phyloP scores from a whole-genome alignment of 2,113 vertebrate species.

The Amphilophus citrinellus region DNA sequence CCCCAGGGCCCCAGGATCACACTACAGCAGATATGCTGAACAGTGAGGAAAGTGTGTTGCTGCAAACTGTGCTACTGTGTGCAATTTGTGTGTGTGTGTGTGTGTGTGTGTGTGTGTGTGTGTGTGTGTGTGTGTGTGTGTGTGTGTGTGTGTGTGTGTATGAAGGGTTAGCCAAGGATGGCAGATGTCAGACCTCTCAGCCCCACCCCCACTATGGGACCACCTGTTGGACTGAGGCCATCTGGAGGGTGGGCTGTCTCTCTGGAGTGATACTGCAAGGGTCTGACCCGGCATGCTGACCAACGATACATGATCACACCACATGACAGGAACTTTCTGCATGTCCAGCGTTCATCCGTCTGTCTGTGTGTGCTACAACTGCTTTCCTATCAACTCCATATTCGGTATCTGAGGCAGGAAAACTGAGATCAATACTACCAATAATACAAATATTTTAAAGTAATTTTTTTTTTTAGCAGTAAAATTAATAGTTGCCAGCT shows the following conservation, averaged over 20 bases:
- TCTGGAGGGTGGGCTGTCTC: conserved; percentile 70
- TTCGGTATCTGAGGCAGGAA: neutral
- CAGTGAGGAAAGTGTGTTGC: conserved; percentile 51
- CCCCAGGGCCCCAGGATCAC: conserved; percentile 48
- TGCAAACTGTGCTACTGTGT: conserved; percentile 31
- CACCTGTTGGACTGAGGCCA: conserved; percentile 83
- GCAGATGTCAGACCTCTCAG: conserved; percentile 82
- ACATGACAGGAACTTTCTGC: conserved; percentile 45
- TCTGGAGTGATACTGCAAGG: conserved; percentile 27
- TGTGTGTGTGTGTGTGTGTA: conserved; percentile 10
- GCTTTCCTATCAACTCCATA: neutral
- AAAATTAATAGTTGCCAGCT: neutral
- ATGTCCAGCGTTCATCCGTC: neutral
- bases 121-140: conserved; percentile 14
- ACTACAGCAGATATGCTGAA: conserved; percentile 40
- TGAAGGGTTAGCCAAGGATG: conserved; percentile 65
- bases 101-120: conserved; percentile 11
- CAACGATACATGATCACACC: conserved; percentile 59
- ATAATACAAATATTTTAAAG: neutral
- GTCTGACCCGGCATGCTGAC: conserved; percentile 65
- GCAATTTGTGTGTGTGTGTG: neutral
- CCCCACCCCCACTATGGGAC: conserved; percentile 57
- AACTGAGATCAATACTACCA: neutral
- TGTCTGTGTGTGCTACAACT: neutral
- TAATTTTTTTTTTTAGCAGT: neutral